These are phyloP conservation scores for Mesoclemmys tuberculata DNA, from an alignment of 2,113 vertebrate species.

Conservation along the genomic window DNA sequence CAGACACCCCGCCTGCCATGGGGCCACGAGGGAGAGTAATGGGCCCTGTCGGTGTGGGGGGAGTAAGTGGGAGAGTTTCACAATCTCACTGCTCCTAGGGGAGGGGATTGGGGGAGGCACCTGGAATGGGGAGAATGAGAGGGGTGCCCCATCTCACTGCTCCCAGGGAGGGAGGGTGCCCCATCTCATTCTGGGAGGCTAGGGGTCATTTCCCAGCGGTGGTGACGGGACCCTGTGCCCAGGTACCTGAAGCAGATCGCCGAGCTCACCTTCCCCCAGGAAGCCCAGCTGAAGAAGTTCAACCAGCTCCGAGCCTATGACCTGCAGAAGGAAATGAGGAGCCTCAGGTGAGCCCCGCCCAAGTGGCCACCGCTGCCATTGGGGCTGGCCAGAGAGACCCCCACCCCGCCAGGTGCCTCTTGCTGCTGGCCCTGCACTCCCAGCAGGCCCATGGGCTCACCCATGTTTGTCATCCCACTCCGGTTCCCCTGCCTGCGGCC, in stretches of 20 bases:
- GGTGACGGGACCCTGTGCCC: accelerated
- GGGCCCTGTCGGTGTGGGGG: accelerated
- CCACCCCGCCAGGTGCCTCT: neutral
- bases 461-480: accelerated
- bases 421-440: neutral
- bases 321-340: constrained; percentile 86
- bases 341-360: constrained; percentile 81
- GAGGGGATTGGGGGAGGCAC: neutral
- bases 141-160: too few relatives aligned
- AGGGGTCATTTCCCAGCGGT: accelerated
- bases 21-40: neutral
- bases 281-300: constrained; percentile 82
- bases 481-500: neutral
- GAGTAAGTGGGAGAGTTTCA: neutral
- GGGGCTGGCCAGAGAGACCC: neutral
- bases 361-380: neutral
- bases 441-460: neutral
- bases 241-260: constrained; percentile 93
- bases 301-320: constrained; percentile 83
- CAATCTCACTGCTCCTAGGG: neutral
- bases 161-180: neutral
- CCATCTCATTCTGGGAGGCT: neutral
- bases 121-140: neutral
- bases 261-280: constrained; percentile 82
- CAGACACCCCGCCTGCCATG: neutral